Evolutionary conservation across 2,797 vertebrate species (phyloP).

Genomic region (Sorex maritimensis): DNA sequence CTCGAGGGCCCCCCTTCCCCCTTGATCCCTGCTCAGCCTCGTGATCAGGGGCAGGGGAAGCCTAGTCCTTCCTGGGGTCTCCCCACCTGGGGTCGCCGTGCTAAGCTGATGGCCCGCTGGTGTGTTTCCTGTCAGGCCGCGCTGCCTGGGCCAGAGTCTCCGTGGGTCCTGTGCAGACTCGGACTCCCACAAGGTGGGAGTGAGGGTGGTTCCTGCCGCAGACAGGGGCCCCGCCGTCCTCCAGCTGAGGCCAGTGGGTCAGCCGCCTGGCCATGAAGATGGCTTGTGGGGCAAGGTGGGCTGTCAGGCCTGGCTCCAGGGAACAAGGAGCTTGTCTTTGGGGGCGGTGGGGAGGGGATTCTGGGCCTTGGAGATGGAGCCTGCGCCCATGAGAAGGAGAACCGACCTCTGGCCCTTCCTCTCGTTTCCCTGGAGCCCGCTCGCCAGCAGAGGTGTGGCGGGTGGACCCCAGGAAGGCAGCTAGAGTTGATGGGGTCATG

Average conservation of each 20-base stretch:
- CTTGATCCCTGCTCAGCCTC: not conserved
- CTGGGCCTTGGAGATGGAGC: slow-evolving; percentile 72
- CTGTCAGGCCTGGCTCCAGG: slow-evolving; percentile 50
- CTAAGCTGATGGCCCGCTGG: not conserved
- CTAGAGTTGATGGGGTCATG: slow-evolving; percentile 90
- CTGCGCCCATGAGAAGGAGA: slow-evolving; percentile 73
- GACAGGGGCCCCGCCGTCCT: slow-evolving; percentile 8
- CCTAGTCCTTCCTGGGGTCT: slow-evolving; percentile 1
- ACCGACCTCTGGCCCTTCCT: slow-evolving; percentile 84
- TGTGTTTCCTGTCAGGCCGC: slow-evolving; percentile 44
- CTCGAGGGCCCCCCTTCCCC: not conserved
- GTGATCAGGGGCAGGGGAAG: not conserved
- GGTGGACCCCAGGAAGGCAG: slow-evolving; percentile 92
- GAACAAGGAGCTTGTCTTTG: not conserved
- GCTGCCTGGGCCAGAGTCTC: slow-evolving; percentile 3
- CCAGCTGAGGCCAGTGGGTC: not conserved
- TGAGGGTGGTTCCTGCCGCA: slow-evolving; percentile 32
- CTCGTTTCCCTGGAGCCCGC: slow-evolving; percentile 83
- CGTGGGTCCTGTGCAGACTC: slow-evolving; percentile 38
- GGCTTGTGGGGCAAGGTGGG: slow-evolving; percentile 12
- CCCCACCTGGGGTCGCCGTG: not conserved
- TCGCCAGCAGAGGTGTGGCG: slow-evolving; percentile 81
- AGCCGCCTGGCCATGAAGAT: slow-evolving; percentile 22
- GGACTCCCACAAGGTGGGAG: slow-evolving; percentile 34
- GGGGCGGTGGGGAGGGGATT: not conserved